A percentile compares a stretch with the other conserved stretches of the same genome.
These are phyloP conservation scores for Hyposoter didymator DNA, from an alignment of 2,888 invertebrate species.

Conservation along the genomic window DNA sequence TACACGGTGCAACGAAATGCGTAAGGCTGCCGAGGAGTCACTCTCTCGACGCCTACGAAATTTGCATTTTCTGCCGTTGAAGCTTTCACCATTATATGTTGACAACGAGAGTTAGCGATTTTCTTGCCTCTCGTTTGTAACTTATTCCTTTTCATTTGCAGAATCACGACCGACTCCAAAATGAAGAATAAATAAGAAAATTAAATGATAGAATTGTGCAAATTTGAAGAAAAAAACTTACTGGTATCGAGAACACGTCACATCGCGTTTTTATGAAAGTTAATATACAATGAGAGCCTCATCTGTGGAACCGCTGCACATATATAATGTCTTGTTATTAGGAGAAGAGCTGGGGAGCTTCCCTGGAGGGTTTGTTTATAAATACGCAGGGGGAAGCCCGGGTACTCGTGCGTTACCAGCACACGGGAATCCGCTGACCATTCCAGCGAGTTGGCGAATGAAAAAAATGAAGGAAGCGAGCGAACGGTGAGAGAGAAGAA, in stretches of 20 bases:
- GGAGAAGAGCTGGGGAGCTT: constrained; percentile 60
- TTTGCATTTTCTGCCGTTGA: constrained; percentile 54
- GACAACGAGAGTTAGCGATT: constrained; percentile 30
- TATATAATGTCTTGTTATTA: constrained; percentile 67
- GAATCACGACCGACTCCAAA: constrained; percentile 2
- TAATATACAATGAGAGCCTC: neutral
- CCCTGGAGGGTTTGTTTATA: constrained; percentile 73
- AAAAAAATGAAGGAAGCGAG: constrained; percentile 34
- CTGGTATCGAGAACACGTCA: neutral
- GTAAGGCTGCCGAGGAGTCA: constrained; percentile 62
- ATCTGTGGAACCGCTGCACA: constrained; percentile 47
- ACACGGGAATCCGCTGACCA: constrained; percentile 46
- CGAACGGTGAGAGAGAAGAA: constrained; percentile 30
- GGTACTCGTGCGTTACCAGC: constrained; percentile 19
- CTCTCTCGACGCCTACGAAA: constrained; percentile 65
- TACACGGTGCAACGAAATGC: constrained; percentile 30
- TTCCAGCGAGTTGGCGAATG: constrained; percentile 29
- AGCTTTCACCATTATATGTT: constrained; percentile 60
- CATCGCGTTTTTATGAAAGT: neutral
- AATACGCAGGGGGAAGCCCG: constrained; percentile 61
- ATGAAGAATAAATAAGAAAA: neutral
- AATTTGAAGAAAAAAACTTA: neutral
- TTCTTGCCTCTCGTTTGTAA: constrained; percentile 18
- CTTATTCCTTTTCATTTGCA: constrained; percentile 40
- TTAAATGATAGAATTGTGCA: neutral